Conservation (phyloP, 2,113 vertebrate genomes). For the Dryoscopus gambensis region DNA sequence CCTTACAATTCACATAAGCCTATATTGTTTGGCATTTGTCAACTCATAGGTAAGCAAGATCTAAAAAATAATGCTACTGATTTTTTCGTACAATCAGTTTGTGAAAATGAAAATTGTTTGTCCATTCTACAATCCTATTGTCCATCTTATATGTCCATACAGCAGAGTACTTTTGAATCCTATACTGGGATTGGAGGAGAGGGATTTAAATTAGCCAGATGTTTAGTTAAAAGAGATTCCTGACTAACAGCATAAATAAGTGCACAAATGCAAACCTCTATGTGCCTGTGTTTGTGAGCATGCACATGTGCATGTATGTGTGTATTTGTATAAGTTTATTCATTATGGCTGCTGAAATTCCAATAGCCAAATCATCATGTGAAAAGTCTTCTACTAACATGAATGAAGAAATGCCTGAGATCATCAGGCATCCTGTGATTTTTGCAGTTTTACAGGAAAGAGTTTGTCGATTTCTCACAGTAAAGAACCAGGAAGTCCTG, state of each 20-base stretch:
- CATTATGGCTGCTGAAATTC: neutral
- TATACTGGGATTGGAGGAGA: neutral
- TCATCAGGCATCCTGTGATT: neutral
- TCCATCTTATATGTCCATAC: neutral
- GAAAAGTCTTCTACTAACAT: neutral
- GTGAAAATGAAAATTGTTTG: neutral
- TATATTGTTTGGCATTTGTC: neutral
- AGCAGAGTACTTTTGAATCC: neutral
- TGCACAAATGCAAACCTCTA: neutral
- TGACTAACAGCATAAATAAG: neutral
- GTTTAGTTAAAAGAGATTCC: neutral
- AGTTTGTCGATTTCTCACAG: neutral
- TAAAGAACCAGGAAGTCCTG: neutral
- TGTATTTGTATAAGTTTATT: neutral
- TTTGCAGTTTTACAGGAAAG: neutral
- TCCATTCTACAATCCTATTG: neutral
- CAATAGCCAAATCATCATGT: neutral
- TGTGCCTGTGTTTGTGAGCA: neutral
- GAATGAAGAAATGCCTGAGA: neutral
- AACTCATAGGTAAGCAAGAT: neutral
- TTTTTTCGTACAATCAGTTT: neutral
- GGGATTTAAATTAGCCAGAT: neutral
- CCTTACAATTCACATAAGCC: neutral
- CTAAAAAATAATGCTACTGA: neutral
- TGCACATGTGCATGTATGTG: fast-evolving